Percentiles rank a stretch among this genome's conserved stretches.
These are phyloP conservation scores for Chironomus striatipennis DNA, from an alignment of 1,140 invertebrate genomes.

Conservation along the genomic window DNA sequence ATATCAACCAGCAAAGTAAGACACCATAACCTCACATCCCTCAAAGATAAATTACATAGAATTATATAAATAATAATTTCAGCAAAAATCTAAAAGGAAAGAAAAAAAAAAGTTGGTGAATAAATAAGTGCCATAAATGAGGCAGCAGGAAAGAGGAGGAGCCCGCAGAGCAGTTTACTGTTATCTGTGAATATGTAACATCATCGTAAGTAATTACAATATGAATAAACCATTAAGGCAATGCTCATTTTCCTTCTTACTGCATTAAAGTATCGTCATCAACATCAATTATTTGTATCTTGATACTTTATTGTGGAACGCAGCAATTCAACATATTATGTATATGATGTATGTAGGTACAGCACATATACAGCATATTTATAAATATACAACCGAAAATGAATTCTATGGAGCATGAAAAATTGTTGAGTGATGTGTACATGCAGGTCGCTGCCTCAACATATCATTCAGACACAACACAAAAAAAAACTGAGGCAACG, in stretches of 20 bases:
- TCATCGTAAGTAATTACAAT: conserved; percentile 3
- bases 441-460: conserved; percentile 5
- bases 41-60: too few relatives aligned
- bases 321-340: background rate
- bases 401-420: background rate
- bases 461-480: background rate
- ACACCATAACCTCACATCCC: too few relatives aligned
- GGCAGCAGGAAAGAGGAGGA: background rate
- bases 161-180: background rate
- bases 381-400: background rate
- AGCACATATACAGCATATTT: background rate
- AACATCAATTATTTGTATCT: conserved; percentile 9
- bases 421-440: conserved; percentile 1
- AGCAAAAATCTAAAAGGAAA: background rate
- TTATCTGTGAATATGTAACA: background rate
- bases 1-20: too few relatives aligned
- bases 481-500: too few relatives aligned
- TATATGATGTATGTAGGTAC: background rate
- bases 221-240: background rate
- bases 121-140: background rate
- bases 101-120: background rate
- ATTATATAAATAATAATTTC: too few relatives aligned
- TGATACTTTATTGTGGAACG: conserved; percentile 12
- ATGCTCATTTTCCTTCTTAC: background rate
- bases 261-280: conserved; percentile 12